Percentiles rank a stretch among this genome's conserved stretches.
Evolutionary conservation across 2,797 vertebrate species (phyloP).

Genomic region (Hylomyscus alleni): DNA sequence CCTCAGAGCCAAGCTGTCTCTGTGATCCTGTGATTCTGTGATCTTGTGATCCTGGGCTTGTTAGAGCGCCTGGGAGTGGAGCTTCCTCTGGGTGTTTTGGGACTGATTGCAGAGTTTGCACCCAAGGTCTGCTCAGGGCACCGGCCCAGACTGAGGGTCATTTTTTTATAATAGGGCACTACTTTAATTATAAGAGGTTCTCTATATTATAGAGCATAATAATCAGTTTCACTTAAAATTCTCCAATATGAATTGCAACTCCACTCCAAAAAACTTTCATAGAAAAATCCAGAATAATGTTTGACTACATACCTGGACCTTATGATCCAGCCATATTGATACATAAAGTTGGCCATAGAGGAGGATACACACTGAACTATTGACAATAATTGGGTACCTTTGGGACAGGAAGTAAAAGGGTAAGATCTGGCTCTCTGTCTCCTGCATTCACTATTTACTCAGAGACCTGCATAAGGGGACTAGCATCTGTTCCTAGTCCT

Average conservation of each 20-base stretch:
- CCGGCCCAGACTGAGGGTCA: too few species aligned
- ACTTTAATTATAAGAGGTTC: background rate
- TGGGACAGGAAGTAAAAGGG: background rate
- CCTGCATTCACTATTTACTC: background rate
- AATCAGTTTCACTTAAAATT: background rate
- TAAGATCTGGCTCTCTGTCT: background rate
- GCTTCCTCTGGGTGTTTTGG: too few species aligned
- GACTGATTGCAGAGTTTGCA: too few species aligned
- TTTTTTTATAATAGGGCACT: background rate
- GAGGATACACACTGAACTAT: background rate
- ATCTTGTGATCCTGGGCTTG: too few species aligned
- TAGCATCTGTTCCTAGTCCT: background rate
- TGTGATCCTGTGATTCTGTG: too few species aligned
- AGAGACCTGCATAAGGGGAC: background rate
- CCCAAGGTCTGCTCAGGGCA: too few species aligned
- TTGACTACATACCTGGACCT: background rate
- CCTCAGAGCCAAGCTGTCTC: too few species aligned
- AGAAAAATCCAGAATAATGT: background rate
- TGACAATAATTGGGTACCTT: background rate
- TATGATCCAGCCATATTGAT: background rate
- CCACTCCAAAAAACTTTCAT: background rate
- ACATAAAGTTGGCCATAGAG: background rate
- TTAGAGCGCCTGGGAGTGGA: too few species aligned
- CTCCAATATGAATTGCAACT: conserved; percentile 2
- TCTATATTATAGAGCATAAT: background rate